Evolutionary conservation across 2,797 vertebrate species (phyloP).

Genomic region (Enteromius radiatus): DNA sequence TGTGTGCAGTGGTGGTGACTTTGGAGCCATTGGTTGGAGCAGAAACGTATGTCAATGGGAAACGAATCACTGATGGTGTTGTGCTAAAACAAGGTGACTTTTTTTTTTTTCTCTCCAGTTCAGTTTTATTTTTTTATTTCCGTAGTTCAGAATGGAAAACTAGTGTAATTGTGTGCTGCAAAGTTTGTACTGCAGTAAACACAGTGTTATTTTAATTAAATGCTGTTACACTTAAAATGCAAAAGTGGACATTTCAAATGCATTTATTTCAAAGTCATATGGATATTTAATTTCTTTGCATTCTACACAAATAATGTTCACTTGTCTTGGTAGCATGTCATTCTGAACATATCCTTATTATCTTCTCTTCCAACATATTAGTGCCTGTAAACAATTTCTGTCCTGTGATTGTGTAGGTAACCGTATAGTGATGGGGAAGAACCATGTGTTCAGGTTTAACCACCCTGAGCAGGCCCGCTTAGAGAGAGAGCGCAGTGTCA

Average conservation of each 20-base stretch:
- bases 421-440: conserved; percentile 89
- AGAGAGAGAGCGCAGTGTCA: conserved; percentile 84
- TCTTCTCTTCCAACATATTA: not conserved
- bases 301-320: not conserved
- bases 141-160: not conserved
- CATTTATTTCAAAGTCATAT: not conserved
- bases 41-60: conserved; percentile 87
- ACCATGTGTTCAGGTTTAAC: conserved; percentile 88
- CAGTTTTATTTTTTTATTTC: not conserved
- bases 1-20: conserved; percentile 79
- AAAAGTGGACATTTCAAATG: not conserved
- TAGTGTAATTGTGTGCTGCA: not conserved
- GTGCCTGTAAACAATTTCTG: not conserved
- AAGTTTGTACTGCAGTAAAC: not conserved
- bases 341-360: not conserved
- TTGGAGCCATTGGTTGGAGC: conserved; percentile 85
- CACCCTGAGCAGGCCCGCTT: conserved; percentile 87
- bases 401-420: conserved; percentile 74
- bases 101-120: not conserved
- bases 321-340: not conserved
- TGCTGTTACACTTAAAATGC: not conserved
- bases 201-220: not conserved
- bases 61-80: conserved; percentile 82
- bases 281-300: not conserved
- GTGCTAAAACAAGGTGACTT: conserved; percentile 82